Percentiles rank a stretch among this genome's conserved stretches.
phyloP scores from a whole-genome alignment of 1,140 invertebrate genomes.

The Eueides isabella region DNA sequence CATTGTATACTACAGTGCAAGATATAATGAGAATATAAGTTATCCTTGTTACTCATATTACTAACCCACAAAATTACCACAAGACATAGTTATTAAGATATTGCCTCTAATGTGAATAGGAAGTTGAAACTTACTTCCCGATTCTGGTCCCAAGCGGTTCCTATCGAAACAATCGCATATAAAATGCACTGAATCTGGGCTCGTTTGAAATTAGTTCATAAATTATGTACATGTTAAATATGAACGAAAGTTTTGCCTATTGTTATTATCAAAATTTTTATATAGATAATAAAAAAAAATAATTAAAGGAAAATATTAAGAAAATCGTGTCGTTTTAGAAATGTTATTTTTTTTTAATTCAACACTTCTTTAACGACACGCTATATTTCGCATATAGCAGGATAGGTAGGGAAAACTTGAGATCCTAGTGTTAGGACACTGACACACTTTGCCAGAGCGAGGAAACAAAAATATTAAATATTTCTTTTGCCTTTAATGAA shows the following conservation, averaged over 20 bases:
- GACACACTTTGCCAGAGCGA: no score
- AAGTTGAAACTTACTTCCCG: slow-evolving; percentile 21
- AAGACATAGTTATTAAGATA: slow-evolving; percentile 5
- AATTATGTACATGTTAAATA: slow-evolving; percentile 28
- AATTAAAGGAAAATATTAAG: background rate
- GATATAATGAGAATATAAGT: no score
- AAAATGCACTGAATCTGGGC: slow-evolving; percentile 32
- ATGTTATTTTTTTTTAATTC: no score
- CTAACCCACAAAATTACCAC: background rate
- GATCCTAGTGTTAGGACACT: no score
- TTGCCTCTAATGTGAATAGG: slow-evolving; percentile 4
- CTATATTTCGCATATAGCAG: no score
- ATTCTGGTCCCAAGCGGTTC: slow-evolving; percentile 26
- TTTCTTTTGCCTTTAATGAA: no score
- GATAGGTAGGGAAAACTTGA: no score
- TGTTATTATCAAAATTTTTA: slow-evolving; percentile 1
- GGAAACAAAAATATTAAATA: no score
- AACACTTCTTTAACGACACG: no score
- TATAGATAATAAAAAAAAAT: background rate
- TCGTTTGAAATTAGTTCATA: slow-evolving; percentile 24
- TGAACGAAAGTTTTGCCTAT: slow-evolving; percentile 21
- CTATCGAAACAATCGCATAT: slow-evolving; percentile 33
- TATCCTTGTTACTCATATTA: no score
- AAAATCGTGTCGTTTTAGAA: background rate
- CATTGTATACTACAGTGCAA: no score